Evolutionary conservation across 2,797 vertebrate genomes (phyloP).

Genomic region (Chiroxiphia lanceolata): DNA sequence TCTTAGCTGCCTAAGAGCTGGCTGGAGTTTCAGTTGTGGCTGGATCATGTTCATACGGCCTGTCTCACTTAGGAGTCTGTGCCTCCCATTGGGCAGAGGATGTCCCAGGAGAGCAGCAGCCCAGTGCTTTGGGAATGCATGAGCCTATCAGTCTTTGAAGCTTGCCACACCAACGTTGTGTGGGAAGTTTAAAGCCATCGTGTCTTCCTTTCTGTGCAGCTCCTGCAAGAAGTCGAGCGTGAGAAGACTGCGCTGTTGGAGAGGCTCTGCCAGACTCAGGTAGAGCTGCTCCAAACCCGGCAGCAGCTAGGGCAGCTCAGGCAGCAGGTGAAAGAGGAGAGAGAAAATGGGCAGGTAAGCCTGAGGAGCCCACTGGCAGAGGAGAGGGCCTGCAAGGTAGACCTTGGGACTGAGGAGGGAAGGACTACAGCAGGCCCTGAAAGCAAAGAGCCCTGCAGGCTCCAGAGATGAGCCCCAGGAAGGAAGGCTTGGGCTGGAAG

Average conservation of each 20-base stretch:
- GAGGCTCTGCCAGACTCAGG: too few relatives aligned
- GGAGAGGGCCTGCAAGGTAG: neutral
- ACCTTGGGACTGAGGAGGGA: neutral
- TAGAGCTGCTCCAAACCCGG: too few relatives aligned
- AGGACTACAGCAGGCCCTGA: neutral
- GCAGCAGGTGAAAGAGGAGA: neutral
- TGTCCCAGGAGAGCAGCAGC: neutral
- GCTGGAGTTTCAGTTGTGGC: neutral
- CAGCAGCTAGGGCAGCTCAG: neutral
- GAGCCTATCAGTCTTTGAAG: neutral
- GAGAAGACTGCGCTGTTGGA: too few relatives aligned
- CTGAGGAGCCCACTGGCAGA: neutral
- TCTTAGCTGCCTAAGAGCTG: neutral
- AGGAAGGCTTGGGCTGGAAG: neutral
- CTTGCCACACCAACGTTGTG: too few relatives aligned
- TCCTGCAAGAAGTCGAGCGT: too few relatives aligned
- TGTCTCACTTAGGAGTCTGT: neutral
- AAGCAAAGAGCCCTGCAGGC: neutral
- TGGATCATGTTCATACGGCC: neutral
- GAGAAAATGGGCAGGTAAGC: neutral
- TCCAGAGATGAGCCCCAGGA: neutral
- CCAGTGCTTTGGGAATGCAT: neutral
- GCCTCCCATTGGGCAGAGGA: neutral
- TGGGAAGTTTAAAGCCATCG: too few relatives aligned
- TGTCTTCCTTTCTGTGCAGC: too few relatives aligned